Evolutionary conservation across 2,113 vertebrate genomes (phyloP).

Genomic region (Larimichthys crocea): DNA sequence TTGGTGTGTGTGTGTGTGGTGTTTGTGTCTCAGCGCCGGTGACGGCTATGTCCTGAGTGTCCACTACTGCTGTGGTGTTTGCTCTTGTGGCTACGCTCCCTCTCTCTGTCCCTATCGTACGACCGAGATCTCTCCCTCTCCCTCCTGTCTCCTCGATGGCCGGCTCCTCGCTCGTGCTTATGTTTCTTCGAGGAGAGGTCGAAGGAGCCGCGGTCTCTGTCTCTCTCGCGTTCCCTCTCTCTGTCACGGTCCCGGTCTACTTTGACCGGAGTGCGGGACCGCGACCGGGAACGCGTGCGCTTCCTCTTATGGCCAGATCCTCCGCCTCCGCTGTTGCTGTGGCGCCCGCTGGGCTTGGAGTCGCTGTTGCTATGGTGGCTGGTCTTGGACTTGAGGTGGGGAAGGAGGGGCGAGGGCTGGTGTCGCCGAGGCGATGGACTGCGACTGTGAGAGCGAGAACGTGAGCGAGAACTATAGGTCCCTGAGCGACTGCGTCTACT

Average conservation of each 20-base stretch:
- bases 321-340: conserved; percentile 78
- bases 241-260: conserved; percentile 86
- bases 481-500: conserved; percentile 95
- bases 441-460: conserved; percentile 94
- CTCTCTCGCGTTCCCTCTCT: conserved; percentile 87
- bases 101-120: conserved; percentile 90
- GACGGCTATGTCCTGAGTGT: conserved; percentile 93
- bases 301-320: conserved; percentile 92
- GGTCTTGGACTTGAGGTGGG: conserved; percentile 91
- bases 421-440: conserved; percentile 93
- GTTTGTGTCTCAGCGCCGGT: conserved; percentile 88
- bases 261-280: conserved; percentile 90
- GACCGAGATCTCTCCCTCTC: conserved; percentile 94
- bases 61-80: conserved; percentile 91
- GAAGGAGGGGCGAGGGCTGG: conserved; percentile 85
- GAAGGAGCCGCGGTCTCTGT: conserved; percentile 81
- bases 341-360: conserved; percentile 88
- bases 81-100: conserved; percentile 94
- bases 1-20: not conserved
- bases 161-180: conserved; percentile 88
- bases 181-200: conserved; percentile 93
- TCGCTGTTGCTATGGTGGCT: conserved; percentile 90
- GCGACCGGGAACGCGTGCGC: conserved; percentile 87
- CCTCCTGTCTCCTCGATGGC: conserved; percentile 90
- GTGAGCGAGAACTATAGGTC: conserved; percentile 96